Evolutionary conservation across 2,888 invertebrate species (phyloP).

Genomic region (Meteorus cinctellus): DNA sequence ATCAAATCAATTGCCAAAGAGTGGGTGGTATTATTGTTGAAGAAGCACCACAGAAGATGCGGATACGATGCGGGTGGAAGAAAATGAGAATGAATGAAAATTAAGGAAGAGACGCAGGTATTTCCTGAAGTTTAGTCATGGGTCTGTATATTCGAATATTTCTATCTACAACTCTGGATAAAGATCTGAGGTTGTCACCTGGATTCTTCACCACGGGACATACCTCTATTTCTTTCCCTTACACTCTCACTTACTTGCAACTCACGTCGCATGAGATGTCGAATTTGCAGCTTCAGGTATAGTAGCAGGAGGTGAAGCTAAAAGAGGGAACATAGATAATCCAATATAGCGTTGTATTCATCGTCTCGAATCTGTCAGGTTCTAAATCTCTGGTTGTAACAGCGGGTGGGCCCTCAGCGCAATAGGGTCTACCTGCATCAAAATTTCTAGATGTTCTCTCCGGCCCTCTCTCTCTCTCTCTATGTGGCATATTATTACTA

Average conservation of each 20-base stretch:
- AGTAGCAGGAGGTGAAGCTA: slow-evolving; percentile 22
- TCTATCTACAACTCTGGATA: slow-evolving; percentile 46
- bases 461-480: not conserved
- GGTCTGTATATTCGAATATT: slow-evolving; percentile 35
- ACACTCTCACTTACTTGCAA: not conserved
- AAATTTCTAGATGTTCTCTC: slow-evolving; percentile 18
- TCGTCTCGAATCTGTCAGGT: slow-evolving; percentile 56
- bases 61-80: not conserved
- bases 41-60: not conserved
- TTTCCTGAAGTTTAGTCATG: slow-evolving; percentile 13
- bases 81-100: not conserved
- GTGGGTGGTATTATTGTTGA: not conserved
- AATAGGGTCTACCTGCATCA: slow-evolving; percentile 39
- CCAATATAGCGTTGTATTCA: slow-evolving; percentile 57
- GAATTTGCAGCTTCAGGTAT: slow-evolving; percentile 48
- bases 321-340: slow-evolving; percentile 53
- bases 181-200: slow-evolving; percentile 56
- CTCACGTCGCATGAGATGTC: slow-evolving; percentile 45
- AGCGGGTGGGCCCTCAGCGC: slow-evolving; percentile 52
- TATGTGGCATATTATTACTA: not conserved
- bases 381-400: slow-evolving; percentile 53
- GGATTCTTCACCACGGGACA: slow-evolving; percentile 39
- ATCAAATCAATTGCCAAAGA: not conserved
- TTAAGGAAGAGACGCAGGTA: not conserved
- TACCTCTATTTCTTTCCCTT: not conserved